Percentiles rank a stretch among this genome's conserved stretches.
Conservation (phyloP, 2,797 vertebrate genomes). For the Gymnodraco acuticeps region DNA sequence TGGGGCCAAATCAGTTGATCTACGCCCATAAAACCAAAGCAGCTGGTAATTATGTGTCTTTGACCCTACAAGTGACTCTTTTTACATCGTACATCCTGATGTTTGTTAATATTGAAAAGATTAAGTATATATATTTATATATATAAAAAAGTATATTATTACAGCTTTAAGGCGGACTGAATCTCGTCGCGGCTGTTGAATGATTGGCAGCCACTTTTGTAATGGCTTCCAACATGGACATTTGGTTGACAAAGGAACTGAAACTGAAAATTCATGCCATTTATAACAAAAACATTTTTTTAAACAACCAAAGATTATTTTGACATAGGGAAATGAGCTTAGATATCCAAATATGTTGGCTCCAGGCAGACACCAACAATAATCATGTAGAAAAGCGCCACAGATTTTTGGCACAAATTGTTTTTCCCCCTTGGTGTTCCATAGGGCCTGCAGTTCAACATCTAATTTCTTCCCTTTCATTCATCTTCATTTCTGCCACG, state of each 20-base stretch:
- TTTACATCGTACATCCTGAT: too few species aligned
- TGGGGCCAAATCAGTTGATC: too few species aligned
- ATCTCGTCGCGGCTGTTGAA: background rate
- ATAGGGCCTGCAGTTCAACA: background rate
- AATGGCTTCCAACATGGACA: background rate
- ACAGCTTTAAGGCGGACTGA: background rate
- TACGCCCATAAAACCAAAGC: too few species aligned
- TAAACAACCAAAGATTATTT: too few species aligned
- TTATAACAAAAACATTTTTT: background rate
- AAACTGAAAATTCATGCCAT: background rate
- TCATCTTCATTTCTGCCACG: constrained; percentile 1
- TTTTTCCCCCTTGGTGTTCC: background rate
- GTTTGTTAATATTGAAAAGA: too few species aligned
- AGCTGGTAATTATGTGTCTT: too few species aligned
- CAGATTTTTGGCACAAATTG: too few species aligned
- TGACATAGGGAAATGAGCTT: background rate
- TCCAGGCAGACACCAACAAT: background rate
- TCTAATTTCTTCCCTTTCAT: constrained; percentile 12
- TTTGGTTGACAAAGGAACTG: background rate
- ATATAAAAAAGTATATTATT: too few species aligned
- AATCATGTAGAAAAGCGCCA: background rate
- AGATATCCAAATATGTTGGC: background rate
- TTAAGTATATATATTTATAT: too few species aligned
- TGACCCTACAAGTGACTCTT: too few species aligned
- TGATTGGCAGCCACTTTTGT: background rate